Base-by-base conservation (phyloP, 2,113 vertebrate genomes). In the Desmodus rotundus region DNA sequence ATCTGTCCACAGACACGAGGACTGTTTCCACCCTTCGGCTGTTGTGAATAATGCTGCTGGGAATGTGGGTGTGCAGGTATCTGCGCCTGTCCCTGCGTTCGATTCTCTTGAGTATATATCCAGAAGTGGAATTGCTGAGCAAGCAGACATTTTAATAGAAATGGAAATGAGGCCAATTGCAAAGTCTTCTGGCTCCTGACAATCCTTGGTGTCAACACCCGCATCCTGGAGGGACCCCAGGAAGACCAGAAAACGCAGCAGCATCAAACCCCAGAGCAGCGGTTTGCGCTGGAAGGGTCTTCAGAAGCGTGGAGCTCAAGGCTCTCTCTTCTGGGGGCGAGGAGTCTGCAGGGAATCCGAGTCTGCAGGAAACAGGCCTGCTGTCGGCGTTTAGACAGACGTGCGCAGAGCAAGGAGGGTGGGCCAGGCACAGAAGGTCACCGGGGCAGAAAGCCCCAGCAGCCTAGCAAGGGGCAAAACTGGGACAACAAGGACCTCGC, bases 141-240 rank as follows among this genome's bases (percentile, higher is more conserved):
- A 83, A 95, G 68, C 38, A 87, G 61, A 50, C 38, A 6, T 91
- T 78, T 88, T 20, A 54, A 89, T 36, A 90, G 68, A 74, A 85
- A 86, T 31, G n/a, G 89, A 93, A 96, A 96, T 2, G 26, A 96
- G 91, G 84, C 50, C 65, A 81, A 5, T 77, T 50, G 77, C 38
- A 70, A 96, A 95, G 38, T 72, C 65, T 77, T 56, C 70, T 16
- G 84, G 31, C 70, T 87, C 47, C 52, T 7, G 4, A 11, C 1
- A 2, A 67, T 50, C 36, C 56, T 58, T 19, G 7, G 20, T 20
- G 33, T 76, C 43, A 26, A 52, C 14, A 14, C 73, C 72, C 13
- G 50, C 50, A 22, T 81, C n/a, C 22, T 19, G 58, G 16, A 63
- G n/a, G 43, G 52, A 43, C n/a, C 31, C 47, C 63, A 38, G 72